Evolutionary conservation across 2,113 vertebrate species (phyloP).

Genomic region (Cyanocitta stelleri): DNA sequence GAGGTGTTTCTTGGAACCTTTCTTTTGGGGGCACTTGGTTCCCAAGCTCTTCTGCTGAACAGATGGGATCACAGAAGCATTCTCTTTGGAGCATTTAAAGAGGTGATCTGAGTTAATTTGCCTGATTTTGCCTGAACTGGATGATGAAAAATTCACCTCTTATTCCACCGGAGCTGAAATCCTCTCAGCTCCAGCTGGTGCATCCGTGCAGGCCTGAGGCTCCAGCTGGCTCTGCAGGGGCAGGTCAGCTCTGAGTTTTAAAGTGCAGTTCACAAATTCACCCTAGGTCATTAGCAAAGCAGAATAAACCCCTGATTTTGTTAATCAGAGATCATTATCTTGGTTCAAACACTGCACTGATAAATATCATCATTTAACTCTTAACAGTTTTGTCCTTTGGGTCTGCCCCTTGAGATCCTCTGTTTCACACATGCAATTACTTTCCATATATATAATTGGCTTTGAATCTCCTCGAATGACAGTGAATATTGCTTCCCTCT

Average conservation of each 20-base stretch:
- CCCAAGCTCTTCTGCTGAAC: not conserved
- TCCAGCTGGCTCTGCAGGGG: not conserved
- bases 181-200: not conserved
- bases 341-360: not conserved
- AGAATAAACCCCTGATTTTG: not conserved
- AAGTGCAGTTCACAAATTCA: not conserved
- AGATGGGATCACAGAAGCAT: not conserved
- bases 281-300: not conserved
- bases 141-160: not conserved
- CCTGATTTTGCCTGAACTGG: not conserved
- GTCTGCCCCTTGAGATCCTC: not conserved
- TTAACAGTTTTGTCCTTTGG: not conserved
- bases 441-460: not conserved
- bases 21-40: not conserved
- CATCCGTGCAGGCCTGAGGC: accelerated
- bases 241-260: not conserved
- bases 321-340: not conserved
- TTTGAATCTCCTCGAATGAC: not conserved
- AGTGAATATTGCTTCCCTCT: not conserved
- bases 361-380: not conserved
- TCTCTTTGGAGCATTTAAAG: not conserved
- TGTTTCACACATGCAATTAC: not conserved
- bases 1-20: not conserved
- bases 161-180: not conserved
- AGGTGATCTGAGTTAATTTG: conserved; percentile 7